Evolutionary conservation across 23 tunicate genomes (phyloP).

Genomic region (Diplosoma virens): DNA sequence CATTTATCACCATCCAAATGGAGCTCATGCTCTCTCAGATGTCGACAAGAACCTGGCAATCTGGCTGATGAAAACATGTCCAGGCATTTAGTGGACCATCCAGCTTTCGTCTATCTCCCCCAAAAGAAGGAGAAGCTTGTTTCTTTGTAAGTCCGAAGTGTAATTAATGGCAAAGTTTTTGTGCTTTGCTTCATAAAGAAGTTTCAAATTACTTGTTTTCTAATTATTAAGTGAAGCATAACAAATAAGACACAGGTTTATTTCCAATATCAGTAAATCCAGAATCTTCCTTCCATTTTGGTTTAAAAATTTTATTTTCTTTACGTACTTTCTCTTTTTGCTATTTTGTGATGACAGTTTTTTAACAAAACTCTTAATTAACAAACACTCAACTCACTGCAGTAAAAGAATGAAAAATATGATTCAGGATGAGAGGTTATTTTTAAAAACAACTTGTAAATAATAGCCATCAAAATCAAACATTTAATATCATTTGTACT

Average conservation of each 20-base stretch:
- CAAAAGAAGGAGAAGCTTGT: too few relatives aligned
- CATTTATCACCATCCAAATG: too few relatives aligned
- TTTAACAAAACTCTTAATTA: background rate
- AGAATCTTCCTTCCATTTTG: constrained; percentile 45
- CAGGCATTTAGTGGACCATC: too few relatives aligned
- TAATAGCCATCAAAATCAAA: too few relatives aligned
- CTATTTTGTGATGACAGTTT: background rate
- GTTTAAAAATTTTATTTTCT: constrained; percentile 44
- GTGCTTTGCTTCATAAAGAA: constrained; percentile 47
- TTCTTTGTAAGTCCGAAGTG: constrained; percentile 35
- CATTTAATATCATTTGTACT: too few relatives aligned
- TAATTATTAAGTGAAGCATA: constrained; percentile 40
- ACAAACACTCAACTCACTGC: background rate
- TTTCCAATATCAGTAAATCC: constrained; percentile 34
- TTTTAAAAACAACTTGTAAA: too few relatives aligned
- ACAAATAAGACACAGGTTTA: constrained; percentile 52
- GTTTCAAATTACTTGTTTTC: constrained; percentile 48
- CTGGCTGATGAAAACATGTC: too few relatives aligned
- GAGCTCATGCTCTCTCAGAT: too few relatives aligned
- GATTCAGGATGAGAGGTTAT: too few relatives aligned
- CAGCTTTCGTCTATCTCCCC: too few relatives aligned
- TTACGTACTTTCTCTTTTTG: constrained; percentile 48
- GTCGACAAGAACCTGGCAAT: too few relatives aligned
- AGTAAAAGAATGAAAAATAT: background rate
- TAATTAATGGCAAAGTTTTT: constrained; percentile 40